Percentiles rank a stretch among this genome's conserved stretches.
These are phyloP conservation scores for Cyclopterus lumpus DNA, from an alignment of 2,797 vertebrate genomes.

Conservation along the genomic window DNA sequence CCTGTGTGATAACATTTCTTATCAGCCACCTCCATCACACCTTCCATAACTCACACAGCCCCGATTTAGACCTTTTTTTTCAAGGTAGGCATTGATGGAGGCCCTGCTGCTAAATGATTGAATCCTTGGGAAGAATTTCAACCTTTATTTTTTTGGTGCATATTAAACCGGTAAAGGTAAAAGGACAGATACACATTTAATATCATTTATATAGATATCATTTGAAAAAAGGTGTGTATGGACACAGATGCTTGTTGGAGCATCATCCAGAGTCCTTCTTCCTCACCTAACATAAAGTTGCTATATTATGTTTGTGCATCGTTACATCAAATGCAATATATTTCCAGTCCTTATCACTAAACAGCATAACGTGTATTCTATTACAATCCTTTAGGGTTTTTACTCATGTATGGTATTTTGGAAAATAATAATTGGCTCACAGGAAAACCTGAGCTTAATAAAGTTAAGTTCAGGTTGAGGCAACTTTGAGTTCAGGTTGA, in stretches of 20 bases:
- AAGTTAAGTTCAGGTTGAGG: neutral
- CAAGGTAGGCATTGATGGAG: conserved; percentile 32
- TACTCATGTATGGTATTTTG: neutral
- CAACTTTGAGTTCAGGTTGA: neutral
- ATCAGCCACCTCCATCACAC: conserved; percentile 61
- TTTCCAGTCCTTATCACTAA: neutral
- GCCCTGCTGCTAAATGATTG: conserved; percentile 28
- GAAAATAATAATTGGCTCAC: neutral
- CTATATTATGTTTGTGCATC: neutral
- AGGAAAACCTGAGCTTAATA: neutral
- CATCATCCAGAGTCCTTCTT: too few relatives aligned
- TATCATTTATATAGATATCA: too few relatives aligned
- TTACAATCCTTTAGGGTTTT: neutral
- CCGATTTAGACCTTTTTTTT: conserved; percentile 41
- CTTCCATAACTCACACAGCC: conserved; percentile 44
- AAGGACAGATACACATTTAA: neutral
- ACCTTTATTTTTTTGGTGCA: neutral
- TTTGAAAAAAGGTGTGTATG: neutral
- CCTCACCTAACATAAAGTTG: neutral
- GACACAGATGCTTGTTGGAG: neutral
- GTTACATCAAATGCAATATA: neutral
- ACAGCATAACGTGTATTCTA: neutral
- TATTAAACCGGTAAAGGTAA: neutral
- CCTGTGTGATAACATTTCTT: conserved; percentile 67
- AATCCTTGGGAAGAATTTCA: conserved; percentile 7